These are phyloP conservation scores for Mythimna lalbum DNA, from an alignment of 2,888 invertebrate genomes.

Conservation along the genomic window DNA sequence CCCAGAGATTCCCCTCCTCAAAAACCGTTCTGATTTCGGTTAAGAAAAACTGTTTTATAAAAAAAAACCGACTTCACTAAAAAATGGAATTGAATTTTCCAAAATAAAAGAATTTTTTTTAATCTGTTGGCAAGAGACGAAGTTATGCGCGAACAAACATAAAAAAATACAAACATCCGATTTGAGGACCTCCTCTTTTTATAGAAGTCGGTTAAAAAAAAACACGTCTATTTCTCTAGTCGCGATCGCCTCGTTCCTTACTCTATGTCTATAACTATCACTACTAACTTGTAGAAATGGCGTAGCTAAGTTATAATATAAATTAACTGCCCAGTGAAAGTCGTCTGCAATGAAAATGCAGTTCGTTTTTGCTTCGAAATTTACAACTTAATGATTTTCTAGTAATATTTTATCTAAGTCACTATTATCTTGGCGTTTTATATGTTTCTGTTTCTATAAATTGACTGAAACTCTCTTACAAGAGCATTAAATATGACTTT, in stretches of 20 bases:
- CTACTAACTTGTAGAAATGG: constrained; percentile 34
- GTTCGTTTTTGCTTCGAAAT: constrained; percentile 7
- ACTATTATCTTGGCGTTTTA: constrained; percentile 10
- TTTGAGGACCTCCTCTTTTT: no score
- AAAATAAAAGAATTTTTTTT: no score
- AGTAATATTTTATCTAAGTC: constrained; percentile 6
- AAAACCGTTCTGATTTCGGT: no score
- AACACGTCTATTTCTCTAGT: background rate
- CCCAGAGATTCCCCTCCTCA: no score
- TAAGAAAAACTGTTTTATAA: no score
- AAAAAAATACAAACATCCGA: no score
- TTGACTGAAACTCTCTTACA: background rate
- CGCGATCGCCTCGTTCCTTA: background rate
- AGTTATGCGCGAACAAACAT: no score
- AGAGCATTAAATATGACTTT: constrained; percentile 22
- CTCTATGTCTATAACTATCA: background rate
- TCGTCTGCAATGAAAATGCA: constrained; percentile 29
- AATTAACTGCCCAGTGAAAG: constrained; percentile 37
- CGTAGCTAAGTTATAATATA: constrained; percentile 9
- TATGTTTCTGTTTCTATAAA: background rate
- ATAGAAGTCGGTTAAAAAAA: no score
- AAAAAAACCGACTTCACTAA: no score
- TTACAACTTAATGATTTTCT: constrained; percentile 17
- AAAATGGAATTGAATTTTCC: no score
- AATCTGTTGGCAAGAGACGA: no score